These are phyloP conservation scores for Orius insidiosus DNA, from an alignment of 1,140 invertebrate genomes.

Conservation along the genomic window DNA sequence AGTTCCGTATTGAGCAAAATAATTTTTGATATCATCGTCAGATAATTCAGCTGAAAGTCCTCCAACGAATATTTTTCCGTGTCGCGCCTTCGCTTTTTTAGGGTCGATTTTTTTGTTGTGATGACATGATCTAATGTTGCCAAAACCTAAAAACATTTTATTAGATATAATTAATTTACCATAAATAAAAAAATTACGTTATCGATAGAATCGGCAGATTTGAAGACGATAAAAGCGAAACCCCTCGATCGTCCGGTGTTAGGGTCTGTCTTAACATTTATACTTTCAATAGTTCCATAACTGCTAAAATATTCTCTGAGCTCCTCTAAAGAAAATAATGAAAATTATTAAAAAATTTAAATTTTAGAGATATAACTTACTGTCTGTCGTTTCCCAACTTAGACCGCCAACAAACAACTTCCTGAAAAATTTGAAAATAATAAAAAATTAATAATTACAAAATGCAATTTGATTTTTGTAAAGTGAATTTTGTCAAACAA, in stretches of 20 bases:
- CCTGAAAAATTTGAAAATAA: no score
- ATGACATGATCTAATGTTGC: conserved; percentile 72
- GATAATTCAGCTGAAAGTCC: conserved; percentile 74
- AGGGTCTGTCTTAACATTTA: conserved; percentile 45
- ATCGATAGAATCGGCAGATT: conserved; percentile 69
- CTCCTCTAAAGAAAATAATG: conserved; percentile 56
- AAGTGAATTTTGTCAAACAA: no score
- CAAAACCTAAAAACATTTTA: conserved; percentile 38
- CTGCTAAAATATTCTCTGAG: conserved; percentile 55
- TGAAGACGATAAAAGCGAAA: conserved; percentile 77
- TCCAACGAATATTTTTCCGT: conserved; percentile 90
- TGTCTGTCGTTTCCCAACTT: conserved; percentile 94
- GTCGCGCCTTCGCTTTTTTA: conserved; percentile 82
- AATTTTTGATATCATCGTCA: conserved; percentile 83
- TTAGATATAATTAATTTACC: conserved; percentile 1
- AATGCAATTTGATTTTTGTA: no score
- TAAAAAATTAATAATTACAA: no score
- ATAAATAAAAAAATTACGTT: conserved; percentile 42
- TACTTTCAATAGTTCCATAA: conserved; percentile 43
- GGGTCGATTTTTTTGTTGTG: conserved; percentile 85
- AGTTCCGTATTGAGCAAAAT: conserved; percentile 77
- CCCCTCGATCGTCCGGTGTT: conserved; percentile 43
- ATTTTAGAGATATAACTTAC: conserved; percentile 46
- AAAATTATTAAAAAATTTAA: conserved; percentile 11
- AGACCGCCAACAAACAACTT: conserved; percentile 95